Evolutionary conservation across 2,797 vertebrate species (phyloP), one percentile per base, ranked within the genome.

Genomic region (Pelochelys cantorii): DNA sequence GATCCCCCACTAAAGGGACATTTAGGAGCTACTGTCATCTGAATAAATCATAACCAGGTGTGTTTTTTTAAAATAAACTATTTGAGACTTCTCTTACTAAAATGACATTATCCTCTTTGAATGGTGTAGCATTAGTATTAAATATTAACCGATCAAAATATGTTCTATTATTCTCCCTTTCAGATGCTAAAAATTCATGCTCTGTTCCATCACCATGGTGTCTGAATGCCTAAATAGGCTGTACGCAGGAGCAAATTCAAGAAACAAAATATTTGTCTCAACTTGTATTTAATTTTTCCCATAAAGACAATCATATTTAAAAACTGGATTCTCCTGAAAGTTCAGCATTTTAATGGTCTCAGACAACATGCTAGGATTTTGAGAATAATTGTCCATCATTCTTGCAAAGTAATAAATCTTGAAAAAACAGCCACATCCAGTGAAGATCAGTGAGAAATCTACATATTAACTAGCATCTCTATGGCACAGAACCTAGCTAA

Each of bases 341-440:
- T 17, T 91, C 52, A 34, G 60, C 37, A 15, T 84, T 85, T 18
- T 48, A 57, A 62, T 75, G 3, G 29, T 95, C 88, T 85, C 86
- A 79, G 87, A 87, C 56, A 90, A 53, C 53, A 57, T 71, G 1
- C 1, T 80, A 79, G 9, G 55, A 48, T 25, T 92, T 15, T 81
- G 57, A 92, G 52, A 92, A 79, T 87, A 81, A 83, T 79, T 83
- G 48, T 79, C 88, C 65, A 37, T 88, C 68, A 75, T 52, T 94
- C 14, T 84, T 80, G n/a, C 55, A 89, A 68, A 55, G 57, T 55
- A 95, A 96, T 87, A 89, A 84, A 94, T 75, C 68, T 86, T 48
- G 54, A 96, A 96, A 80, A 94, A 81, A 48, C 34, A 90, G 23
- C 20, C 86, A 2, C 60, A 62, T 42, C 90, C 52, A 87, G 52